Percentiles rank a stretch among this genome's conserved stretches.
These are phyloP conservation scores for Microhierax caerulescens DNA, from an alignment of 2,797 vertebrate species.

Conservation along the genomic window DNA sequence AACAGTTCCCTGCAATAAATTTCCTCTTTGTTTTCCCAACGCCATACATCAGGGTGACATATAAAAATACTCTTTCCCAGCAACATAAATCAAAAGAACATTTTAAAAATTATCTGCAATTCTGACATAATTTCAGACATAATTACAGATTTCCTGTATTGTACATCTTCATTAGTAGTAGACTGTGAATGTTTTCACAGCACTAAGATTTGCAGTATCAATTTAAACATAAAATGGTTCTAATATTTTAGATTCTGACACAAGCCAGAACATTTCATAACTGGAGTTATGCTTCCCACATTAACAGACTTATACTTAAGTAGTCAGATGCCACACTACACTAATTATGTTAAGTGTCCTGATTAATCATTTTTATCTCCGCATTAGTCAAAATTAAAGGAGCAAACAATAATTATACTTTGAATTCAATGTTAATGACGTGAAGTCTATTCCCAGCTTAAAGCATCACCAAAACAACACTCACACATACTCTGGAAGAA, in stretches of 20 bases:
- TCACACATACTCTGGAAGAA: not conserved
- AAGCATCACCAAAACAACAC: not conserved
- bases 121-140: not conserved
- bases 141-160: not conserved
- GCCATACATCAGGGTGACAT: not conserved
- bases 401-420: constrained; percentile 2
- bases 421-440: not conserved
- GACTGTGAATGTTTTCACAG: not conserved
- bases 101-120: not conserved
- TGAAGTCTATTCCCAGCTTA: not conserved
- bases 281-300: not conserved
- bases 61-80: not conserved
- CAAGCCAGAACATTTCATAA: not conserved
- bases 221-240: not conserved
- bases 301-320: not conserved
- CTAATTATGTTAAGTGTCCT: not conserved
- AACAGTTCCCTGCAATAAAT: not conserved
- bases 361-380: constrained; percentile 43
- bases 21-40: not conserved
- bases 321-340: not conserved
- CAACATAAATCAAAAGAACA: not conserved
- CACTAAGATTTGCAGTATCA: not conserved
- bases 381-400: constrained; percentile 38
- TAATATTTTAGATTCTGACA: constrained; percentile 22
- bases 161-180: not conserved